Conservation (phyloP, 2,888 invertebrate genomes). For the Melinaea menophilus region DNA sequence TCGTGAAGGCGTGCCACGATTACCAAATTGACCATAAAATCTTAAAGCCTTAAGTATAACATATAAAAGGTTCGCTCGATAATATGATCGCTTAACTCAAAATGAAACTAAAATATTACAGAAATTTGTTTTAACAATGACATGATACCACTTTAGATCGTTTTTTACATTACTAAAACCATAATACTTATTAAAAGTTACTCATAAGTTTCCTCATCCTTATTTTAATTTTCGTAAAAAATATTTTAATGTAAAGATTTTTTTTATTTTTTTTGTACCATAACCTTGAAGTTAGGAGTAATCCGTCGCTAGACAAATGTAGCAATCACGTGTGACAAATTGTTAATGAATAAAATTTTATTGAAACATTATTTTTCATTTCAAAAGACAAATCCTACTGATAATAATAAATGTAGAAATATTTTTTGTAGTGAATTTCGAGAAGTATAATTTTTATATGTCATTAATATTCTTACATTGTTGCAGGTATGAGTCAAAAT, state of each 20-base stretch:
- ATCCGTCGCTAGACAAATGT: slow-evolving; percentile 5
- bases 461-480: too few species aligned
- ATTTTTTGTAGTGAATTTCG: background rate
- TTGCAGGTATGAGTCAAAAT: too few species aligned
- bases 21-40: slow-evolving; percentile 12
- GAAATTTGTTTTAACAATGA: too few species aligned
- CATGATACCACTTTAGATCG: too few species aligned
- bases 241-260: background rate
- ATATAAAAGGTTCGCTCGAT: too few species aligned
- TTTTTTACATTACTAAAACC: too few species aligned
- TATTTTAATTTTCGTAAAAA: too few species aligned
- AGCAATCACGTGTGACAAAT: slow-evolving; percentile 13
- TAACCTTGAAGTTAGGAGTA: background rate
- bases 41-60: background rate
- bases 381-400: background rate
- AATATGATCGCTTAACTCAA: too few species aligned
- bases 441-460: too few species aligned
- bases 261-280: slow-evolving; percentile 2
- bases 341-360: slow-evolving; percentile 14
- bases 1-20: slow-evolving; percentile 20
- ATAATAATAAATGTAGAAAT: background rate
- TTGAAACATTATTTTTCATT: slow-evolving; percentile 11
- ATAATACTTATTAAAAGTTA: too few species aligned
- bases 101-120: too few species aligned
- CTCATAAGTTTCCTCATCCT: too few species aligned